Evolutionary conservation across 2,797 vertebrate genomes (phyloP).

Genomic region (Okamejei kenojei): DNA sequence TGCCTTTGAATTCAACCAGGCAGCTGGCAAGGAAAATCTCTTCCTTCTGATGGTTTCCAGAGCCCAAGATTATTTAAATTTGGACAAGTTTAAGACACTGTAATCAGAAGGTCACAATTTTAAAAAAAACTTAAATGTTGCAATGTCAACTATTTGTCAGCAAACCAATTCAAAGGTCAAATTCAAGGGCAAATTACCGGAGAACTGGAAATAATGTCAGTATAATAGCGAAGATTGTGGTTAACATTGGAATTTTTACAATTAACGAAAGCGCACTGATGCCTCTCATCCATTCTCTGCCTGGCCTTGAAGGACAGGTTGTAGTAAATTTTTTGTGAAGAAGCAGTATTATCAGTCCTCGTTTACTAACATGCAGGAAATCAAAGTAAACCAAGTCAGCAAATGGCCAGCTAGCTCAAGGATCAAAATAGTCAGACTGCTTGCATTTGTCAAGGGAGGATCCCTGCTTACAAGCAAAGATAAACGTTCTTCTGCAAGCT

Average conservation of each 20-base stretch:
- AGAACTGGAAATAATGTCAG: background rate
- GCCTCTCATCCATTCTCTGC: background rate
- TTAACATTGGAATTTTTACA: background rate
- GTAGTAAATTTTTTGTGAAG: background rate
- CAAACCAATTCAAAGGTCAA: background rate
- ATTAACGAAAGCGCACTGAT: background rate
- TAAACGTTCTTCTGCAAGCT: background rate
- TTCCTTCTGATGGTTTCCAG: background rate
- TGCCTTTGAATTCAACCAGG: background rate
- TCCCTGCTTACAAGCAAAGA: background rate
- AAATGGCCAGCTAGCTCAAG: background rate
- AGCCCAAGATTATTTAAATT: background rate
- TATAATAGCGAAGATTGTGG: background rate
- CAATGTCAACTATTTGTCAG: background rate
- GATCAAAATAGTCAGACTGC: background rate
- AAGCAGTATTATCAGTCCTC: background rate
- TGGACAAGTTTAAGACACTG: background rate
- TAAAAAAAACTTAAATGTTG: background rate
- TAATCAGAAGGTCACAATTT: background rate
- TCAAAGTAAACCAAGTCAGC: background rate
- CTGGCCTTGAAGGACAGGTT: background rate
- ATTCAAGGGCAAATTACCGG: background rate
- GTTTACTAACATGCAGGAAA: background rate
- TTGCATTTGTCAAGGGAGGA: background rate
- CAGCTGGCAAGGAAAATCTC: background rate